These are phyloP conservation scores for Calliopsis andreniformis DNA, from an alignment of 1,140 invertebrate genomes.

Conservation along the genomic window DNA sequence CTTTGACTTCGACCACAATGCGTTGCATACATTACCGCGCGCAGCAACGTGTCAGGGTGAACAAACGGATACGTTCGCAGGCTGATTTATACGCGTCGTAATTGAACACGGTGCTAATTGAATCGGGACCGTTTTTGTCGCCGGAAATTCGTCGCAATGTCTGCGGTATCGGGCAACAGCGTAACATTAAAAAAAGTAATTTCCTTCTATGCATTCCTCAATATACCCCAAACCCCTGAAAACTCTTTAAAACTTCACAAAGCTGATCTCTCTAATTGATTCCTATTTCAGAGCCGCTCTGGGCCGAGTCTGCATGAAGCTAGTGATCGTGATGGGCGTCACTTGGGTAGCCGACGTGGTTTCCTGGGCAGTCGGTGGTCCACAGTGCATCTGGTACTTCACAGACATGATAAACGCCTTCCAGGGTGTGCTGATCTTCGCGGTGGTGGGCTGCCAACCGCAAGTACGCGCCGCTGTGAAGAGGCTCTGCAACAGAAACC, in stretches of 20 bases:
- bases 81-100: constrained; percentile 45
- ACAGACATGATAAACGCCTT: constrained; percentile 91
- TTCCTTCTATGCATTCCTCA: no score
- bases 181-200: no score
- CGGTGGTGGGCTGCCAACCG: constrained; percentile 93
- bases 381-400: constrained; percentile 89
- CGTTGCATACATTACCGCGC: constrained; percentile 56
- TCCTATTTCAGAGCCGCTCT: constrained; percentile 85
- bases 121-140: constrained; percentile 35
- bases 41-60: constrained; percentile 46
- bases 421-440: constrained; percentile 94
- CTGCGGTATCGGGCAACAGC: background rate
- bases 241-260: no score
- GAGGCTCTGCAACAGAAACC: constrained; percentile 84
- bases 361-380: constrained; percentile 88
- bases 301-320: constrained; percentile 90
- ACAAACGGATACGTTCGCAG: constrained; percentile 47
- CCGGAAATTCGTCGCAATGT: constrained; percentile 26
- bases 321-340: constrained; percentile 92
- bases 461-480: constrained; percentile 88
- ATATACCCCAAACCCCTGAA: no score
- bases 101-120: constrained; percentile 46
- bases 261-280: no score
- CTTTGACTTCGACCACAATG: constrained; percentile 57
- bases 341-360: constrained; percentile 92